Percentiles rank a stretch among this genome's conserved stretches.
Conservation (phyloP, 2,113 vertebrate genomes). For the Smithornis capensis region DNA sequence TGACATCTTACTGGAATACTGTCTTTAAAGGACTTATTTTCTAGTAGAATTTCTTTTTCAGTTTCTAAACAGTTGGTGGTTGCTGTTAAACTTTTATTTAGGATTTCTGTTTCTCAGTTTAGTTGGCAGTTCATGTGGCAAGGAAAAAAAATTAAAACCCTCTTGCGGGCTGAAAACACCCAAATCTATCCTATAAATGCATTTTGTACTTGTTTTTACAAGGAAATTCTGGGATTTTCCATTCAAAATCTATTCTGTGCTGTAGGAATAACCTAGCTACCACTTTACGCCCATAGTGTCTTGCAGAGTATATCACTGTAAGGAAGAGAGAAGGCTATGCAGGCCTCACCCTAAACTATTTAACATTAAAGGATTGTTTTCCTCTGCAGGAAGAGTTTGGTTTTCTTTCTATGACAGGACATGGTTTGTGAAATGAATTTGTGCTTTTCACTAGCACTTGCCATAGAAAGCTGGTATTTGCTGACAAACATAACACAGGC, state of each 20-base stretch:
- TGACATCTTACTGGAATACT: background rate
- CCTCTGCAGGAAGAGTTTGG: background rate
- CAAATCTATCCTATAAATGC: conserved; percentile 1
- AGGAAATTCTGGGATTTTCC: conserved; percentile 29
- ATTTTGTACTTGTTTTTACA: conserved; percentile 16
- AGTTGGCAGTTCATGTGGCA: conserved; percentile 15
- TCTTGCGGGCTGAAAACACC: conserved; percentile 14
- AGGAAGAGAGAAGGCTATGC: background rate
- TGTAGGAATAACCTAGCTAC: conserved; percentile 1
- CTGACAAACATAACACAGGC: background rate
- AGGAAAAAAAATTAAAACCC: background rate
- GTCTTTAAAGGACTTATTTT: conserved; percentile 3
- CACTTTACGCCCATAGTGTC: background rate
- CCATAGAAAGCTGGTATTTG: background rate
- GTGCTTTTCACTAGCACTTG: background rate
- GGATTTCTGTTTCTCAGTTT: conserved; percentile 51
- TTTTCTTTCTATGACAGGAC: background rate
- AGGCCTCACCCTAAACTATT: background rate
- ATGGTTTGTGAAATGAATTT: background rate
- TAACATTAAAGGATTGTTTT: background rate
- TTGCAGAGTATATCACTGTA: background rate
- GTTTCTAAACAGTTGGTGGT: conserved; percentile 22
- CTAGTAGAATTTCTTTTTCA: conserved; percentile 1
- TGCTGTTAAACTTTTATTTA: conserved; percentile 55
- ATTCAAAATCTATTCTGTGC: background rate